Base-by-base conservation (phyloP, 35 echinoderm and acorn worm genomes). In the Nesometra sesokonis region DNA sequence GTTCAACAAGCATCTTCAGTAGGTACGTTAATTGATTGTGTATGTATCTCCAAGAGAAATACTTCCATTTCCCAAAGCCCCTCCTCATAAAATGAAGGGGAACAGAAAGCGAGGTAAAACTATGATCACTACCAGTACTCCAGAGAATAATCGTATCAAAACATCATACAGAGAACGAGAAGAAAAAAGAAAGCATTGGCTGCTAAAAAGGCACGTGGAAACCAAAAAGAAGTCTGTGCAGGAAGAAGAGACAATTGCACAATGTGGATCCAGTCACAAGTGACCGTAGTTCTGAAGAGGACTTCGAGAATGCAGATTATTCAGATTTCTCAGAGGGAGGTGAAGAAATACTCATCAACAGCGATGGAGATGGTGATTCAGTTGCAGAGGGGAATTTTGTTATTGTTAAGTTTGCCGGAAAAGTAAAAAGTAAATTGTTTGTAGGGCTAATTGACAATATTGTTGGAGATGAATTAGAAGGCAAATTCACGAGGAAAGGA, bases 121-220 rank as follows among this genome's bases (percentile, higher is more conserved):
- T 32, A 82, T 82, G 80, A 82, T 82, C 34, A 35, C 80, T 82
- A 82, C 80, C 80, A 82, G 80, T 35, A 82, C 80, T 82, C 80
- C 80, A 23, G 80, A 82, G 80, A 82, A 32, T 3, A 32, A 82
- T 35, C 80, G 33, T 82, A 82, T 82, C 80, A 35, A 82, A 35
- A 35, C 80, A 33, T 32, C 37, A 27, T 33, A 82, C 80, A 82
- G 34, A 35, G 80, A 82, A 8, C 3, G 80, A 82, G 80, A 82
- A 82, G 32, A 32, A 82, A 82, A 82, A 82, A 82, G 80, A 82
- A 35, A 82, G 32, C 37, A 35, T 35, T 34, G 33, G 4, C 11
- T 5, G n/a, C 13, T 17, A 30, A 30, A 82, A 82, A 82, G 37
- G 37, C 80, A 35, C 34, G n/a, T 82, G 80, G 80, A 82, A 35